These are phyloP conservation scores for Caenorhabditis becei DNA, from an alignment of 2,888 invertebrate genomes.

Conservation along the genomic window DNA sequence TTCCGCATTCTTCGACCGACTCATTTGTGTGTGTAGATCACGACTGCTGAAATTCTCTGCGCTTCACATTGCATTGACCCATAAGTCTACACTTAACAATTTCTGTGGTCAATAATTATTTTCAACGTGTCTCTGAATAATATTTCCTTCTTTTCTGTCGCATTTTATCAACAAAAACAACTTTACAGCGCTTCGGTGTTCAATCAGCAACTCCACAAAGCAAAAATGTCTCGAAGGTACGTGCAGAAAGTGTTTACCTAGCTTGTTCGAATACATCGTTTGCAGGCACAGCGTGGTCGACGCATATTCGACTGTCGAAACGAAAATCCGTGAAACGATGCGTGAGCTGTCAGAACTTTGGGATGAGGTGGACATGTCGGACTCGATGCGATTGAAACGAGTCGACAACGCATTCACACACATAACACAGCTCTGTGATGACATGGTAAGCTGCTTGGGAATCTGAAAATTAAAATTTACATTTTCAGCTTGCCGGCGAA, in stretches of 20 bases:
- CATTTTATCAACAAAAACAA: background rate
- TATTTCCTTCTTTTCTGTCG: slow-evolving; percentile 1
- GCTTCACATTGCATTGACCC: no score
- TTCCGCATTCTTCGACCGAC: background rate
- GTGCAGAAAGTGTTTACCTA: background rate
- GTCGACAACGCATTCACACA: slow-evolving; percentile 58
- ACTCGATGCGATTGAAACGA: slow-evolving; percentile 49
- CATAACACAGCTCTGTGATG: slow-evolving; percentile 50
- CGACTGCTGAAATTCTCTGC: no score
- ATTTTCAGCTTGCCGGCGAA: slow-evolving; percentile 48
- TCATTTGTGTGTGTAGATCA: no score
- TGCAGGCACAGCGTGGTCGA: slow-evolving; percentile 59
- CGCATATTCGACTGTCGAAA: slow-evolving; percentile 48
- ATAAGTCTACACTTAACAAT: no score
- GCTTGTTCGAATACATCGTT: no score
- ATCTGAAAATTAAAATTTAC: background rate
- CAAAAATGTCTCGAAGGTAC: slow-evolving; percentile 50
- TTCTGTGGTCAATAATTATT: no score
- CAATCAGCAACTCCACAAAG: background rate
- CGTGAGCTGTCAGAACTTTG: slow-evolving; percentile 40
- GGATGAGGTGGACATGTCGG: slow-evolving; percentile 56
- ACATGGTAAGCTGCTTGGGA: slow-evolving; percentile 34
- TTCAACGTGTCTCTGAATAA: background rate
- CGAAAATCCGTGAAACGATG: slow-evolving; percentile 60
- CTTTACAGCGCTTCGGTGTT: background rate